Evolutionary conservation across 2,888 invertebrate species (phyloP), one percentile per base, ranked within the genome.

Genomic region (Myathropa florea): DNA sequence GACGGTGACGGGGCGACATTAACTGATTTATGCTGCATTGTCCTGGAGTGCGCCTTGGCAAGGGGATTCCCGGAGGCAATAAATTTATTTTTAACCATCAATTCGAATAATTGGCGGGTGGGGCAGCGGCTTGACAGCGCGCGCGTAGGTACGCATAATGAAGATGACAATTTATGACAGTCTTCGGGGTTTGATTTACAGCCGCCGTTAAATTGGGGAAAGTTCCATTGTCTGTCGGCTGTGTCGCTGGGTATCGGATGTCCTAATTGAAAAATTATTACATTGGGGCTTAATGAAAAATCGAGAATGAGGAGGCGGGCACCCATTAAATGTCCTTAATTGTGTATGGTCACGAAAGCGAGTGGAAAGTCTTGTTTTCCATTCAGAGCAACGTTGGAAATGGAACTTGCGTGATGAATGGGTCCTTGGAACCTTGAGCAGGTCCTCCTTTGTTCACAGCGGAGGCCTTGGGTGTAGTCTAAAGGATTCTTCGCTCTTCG

Each of bases 51-150:
- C 39, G n/a, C n/a, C n/a, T n/a, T 14, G n/a, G 4, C 6, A 0
- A 7, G 18, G 9, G 63, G 28, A 28, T 59, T 57, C 26, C 33
- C 46, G 26, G n/a, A 60, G 60, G 76, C 28, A 55, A 81, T 80
- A 55, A 80, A 84, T 84, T 80, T 60, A 80, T 71, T 75, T 76
- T 71, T 67, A 71, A 71, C 65, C 71, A 76, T 81, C 67, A 76
- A 76, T 57, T 71, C 30, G 30, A 28, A 61, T 12, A 21, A 33
- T 30, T 18, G 33, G 14, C 1, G 24, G 21, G 67, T 6, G 36
- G 36, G 21, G 39, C 6, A 57, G 4, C 28, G 18, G 67, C 28
- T 65, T 75, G 57, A 65, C 65, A 65, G 63, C 53, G 24, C 24
- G 18, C 23, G 28, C 46, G 39, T 14, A 65, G 65, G 39, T 39